phyloP scores from a whole-genome alignment of 2,113 vertebrate genomes.

The Ophthalmolycus amberensis region DNA sequence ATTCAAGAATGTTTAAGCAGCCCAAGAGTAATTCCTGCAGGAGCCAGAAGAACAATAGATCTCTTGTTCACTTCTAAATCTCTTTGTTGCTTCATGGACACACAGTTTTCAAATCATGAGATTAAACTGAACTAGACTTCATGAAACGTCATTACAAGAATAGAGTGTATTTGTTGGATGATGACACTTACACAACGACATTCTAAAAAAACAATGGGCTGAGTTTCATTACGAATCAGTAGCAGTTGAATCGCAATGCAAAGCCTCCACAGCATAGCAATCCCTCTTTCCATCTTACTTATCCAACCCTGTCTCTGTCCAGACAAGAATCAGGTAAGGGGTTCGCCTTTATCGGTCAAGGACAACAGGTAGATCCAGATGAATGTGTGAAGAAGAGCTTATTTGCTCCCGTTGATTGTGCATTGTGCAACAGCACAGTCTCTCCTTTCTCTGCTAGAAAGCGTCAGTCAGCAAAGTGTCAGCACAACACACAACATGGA shows the following conservation, averaged over 20 bases:
- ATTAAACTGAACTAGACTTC: conserved; percentile 40
- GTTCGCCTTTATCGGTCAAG: conserved; percentile 35
- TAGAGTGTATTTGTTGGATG: background rate
- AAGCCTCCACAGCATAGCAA: background rate
- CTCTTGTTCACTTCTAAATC: conserved; percentile 78
- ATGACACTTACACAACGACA: background rate
- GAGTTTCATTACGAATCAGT: background rate
- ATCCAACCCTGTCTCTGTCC: conserved; percentile 20
- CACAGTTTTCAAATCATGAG: conserved; percentile 49
- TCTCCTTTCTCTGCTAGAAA: conserved; percentile 51
- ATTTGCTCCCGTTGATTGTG: conserved; percentile 54
- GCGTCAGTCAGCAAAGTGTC: conserved; percentile 39
- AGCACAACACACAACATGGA: conserved; percentile 29
- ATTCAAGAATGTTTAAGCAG: conserved; percentile 81
- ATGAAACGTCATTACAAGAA: conserved; percentile 1
- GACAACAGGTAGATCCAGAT: conserved; percentile 42
- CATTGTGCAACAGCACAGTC: conserved; percentile 57
- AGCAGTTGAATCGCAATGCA: background rate
- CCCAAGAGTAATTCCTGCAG: conserved; percentile 77
- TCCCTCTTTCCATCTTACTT: conserved; percentile 2
- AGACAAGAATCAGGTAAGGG: conserved; percentile 22
- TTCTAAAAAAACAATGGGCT: background rate
- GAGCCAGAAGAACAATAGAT: conserved; percentile 78
- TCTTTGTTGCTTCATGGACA: conserved; percentile 62
- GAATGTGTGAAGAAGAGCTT: conserved; percentile 40